Conservation (phyloP, 2,797 vertebrate species). For the Arrhamphus sclerolepis region DNA sequence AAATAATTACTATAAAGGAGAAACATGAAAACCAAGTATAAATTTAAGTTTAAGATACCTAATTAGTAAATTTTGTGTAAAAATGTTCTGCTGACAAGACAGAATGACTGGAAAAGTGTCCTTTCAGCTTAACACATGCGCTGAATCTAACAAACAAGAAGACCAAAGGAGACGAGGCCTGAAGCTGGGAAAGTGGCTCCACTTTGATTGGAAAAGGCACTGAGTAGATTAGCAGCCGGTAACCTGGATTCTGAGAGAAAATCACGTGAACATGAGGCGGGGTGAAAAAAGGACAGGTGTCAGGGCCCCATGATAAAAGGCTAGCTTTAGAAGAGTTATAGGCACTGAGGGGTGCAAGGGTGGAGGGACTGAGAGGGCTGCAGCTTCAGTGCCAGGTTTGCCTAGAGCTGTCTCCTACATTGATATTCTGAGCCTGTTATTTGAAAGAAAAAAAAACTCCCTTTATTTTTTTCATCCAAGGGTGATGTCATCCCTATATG, state of each 20-base stretch:
- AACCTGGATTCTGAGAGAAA: slow-evolving; percentile 32
- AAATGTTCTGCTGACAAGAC: not conserved
- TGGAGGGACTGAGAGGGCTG: slow-evolving; percentile 21
- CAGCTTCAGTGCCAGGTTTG: slow-evolving; percentile 42
- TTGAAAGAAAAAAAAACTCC: slow-evolving; percentile 26
- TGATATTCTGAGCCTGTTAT: slow-evolving; percentile 77
- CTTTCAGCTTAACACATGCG: not conserved
- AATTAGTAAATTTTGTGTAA: not conserved
- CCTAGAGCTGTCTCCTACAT: slow-evolving; percentile 58
- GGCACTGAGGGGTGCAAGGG: slow-evolving; percentile 24
- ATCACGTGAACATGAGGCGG: slow-evolving; percentile 31
- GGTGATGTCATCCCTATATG: slow-evolving; percentile 82
- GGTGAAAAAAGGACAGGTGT: slow-evolving; percentile 67
- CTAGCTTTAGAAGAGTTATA: slow-evolving; percentile 50
- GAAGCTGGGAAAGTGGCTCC: slow-evolving; percentile 33
- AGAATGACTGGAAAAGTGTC: slow-evolving; percentile 4
- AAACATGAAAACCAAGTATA: no score
- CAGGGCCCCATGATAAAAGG: slow-evolving; percentile 61
- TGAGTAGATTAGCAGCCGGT: slow-evolving; percentile 19
- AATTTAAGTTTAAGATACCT: not conserved
- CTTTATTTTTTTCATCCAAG: slow-evolving; percentile 22
- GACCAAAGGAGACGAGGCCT: slow-evolving; percentile 1
- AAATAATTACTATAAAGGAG: not conserved
- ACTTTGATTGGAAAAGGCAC: slow-evolving; percentile 29
- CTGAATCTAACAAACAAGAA: slow-evolving; percentile 10